A percentile compares a stretch with the other conserved stretches of the same genome.
Conservation (phyloP, 2,888 invertebrate genomes). For the Celastrina argiolus region DNA sequence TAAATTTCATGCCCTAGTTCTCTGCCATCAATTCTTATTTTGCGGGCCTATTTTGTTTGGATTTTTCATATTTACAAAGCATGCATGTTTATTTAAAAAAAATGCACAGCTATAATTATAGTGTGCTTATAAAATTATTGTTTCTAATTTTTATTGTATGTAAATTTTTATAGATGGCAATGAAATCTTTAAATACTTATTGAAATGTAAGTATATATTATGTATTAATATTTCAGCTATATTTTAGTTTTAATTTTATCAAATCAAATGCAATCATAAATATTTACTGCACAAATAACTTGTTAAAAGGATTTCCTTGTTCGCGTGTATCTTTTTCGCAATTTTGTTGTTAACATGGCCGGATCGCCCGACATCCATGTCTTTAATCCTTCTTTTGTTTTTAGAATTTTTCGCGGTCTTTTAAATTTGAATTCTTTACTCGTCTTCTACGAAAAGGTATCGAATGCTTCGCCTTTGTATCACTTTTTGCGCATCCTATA, state of each 20-base stretch:
- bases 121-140: not conserved
- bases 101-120: not conserved
- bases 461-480: slow-evolving; percentile 75
- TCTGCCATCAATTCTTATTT: slow-evolving; percentile 59
- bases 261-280: slow-evolving; percentile 6
- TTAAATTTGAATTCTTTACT: slow-evolving; percentile 73
- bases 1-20: slow-evolving; percentile 65
- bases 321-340: slow-evolving; percentile 36
- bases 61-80: not conserved
- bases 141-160: not conserved
- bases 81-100: not conserved
- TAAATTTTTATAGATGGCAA: not conserved
- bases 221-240: not conserved
- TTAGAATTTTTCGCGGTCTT: slow-evolving; percentile 61
- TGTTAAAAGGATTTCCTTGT: slow-evolving; percentile 35
- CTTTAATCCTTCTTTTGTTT: slow-evolving; percentile 58
- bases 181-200: too few species aligned
- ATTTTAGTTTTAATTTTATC: not conserved
- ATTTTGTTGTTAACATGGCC: slow-evolving; percentile 43
- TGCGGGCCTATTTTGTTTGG: slow-evolving; percentile 43
- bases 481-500: slow-evolving; percentile 69
- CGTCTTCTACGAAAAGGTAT: slow-evolving; percentile 75
- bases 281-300: slow-evolving; percentile 23
- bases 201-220: too few species aligned
- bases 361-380: slow-evolving; percentile 50